Conservation (phyloP, 2,888 invertebrate species). For the Cataglyphis livida region DNA sequence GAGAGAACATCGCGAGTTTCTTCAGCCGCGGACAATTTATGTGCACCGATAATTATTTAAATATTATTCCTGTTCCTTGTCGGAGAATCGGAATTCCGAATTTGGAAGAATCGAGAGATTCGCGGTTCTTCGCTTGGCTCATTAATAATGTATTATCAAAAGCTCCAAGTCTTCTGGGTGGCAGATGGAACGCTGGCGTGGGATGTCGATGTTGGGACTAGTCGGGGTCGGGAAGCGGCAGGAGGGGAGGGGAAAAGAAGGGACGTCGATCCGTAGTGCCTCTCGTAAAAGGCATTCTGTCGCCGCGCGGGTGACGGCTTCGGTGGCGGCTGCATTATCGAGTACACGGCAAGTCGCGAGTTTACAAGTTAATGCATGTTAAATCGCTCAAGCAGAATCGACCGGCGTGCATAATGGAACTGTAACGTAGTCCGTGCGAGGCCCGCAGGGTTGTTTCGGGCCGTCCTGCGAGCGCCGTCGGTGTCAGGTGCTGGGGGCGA, state of each 20-base stretch:
- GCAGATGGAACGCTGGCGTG: constrained; percentile 43
- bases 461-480: constrained; percentile 36
- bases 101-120: constrained; percentile 47
- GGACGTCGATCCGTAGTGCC: constrained; percentile 17
- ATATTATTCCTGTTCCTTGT: constrained; percentile 46
- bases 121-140: constrained; percentile 20
- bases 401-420: constrained; percentile 75
- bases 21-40: constrained; percentile 28
- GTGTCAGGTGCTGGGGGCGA: constrained; percentile 15
- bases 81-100: constrained; percentile 34
- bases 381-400: constrained; percentile 76
- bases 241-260: background rate
- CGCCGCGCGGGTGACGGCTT: constrained; percentile 46
- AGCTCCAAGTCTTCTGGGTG: constrained; percentile 31
- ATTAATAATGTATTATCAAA: constrained; percentile 56
- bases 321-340: constrained; percentile 66
- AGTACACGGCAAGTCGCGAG: constrained; percentile 67
- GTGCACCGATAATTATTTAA: constrained; percentile 49
- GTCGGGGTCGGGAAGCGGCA: background rate
- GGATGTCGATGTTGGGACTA: constrained; percentile 25
- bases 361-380: constrained; percentile 78
- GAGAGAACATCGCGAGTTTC: background rate
- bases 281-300: constrained; percentile 53
- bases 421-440: constrained; percentile 66
- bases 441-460: constrained; percentile 51